phyloP scores from a whole-genome alignment of 2,113 vertebrate species.

The Petrocephalus microphthalmus region DNA sequence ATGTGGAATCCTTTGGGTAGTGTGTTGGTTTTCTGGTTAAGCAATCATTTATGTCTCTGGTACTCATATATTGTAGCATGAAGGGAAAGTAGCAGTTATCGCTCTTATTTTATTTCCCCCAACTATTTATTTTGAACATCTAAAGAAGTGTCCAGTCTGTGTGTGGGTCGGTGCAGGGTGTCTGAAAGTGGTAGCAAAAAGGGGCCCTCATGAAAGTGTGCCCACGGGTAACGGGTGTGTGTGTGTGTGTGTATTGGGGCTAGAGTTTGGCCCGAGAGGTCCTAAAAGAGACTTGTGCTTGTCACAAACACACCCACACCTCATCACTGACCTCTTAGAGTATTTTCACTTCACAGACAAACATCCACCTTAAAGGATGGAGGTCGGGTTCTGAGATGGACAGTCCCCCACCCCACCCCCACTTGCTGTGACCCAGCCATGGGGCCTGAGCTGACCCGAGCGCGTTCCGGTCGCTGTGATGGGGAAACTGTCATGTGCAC shows the following conservation, averaged over 20 bases:
- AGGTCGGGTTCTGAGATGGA: not conserved
- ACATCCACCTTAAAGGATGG: not conserved
- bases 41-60: slow-evolving; percentile 6
- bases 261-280: not conserved
- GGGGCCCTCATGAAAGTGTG: not conserved
- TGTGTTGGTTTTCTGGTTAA: not conserved
- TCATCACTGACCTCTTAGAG: not conserved
- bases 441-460: not conserved
- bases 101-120: not conserved
- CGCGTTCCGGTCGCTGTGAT: not conserved
- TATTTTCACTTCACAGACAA: not conserved
- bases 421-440: not conserved
- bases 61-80: slow-evolving; percentile 19
- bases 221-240: not conserved
- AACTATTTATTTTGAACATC: not conserved
- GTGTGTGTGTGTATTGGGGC: not conserved
- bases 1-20: not conserved
- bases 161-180: not conserved
- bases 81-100: not conserved
- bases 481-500: not conserved
- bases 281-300: too few species aligned
- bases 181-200: not conserved
- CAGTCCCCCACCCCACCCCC: not conserved
- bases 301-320: not conserved
- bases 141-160: not conserved